A percentile compares a stretch with the other conserved stretches of the same genome.
Conservation (phyloP, 2,113 vertebrate genomes). For the Caranx ignobilis region DNA sequence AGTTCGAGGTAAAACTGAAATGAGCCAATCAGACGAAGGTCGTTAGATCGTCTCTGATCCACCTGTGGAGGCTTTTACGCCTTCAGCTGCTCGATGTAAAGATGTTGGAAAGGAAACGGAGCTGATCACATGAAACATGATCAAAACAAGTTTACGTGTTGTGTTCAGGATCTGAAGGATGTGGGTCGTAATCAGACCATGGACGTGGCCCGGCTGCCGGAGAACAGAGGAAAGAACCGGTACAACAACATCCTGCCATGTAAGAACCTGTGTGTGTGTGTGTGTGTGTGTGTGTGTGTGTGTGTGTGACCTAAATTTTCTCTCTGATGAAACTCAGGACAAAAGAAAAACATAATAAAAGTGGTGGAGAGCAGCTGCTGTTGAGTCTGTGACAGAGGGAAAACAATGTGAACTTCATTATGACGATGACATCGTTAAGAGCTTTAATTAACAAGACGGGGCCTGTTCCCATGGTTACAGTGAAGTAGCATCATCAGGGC, state of each 20-base stretch:
- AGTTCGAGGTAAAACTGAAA: conserved; percentile 90
- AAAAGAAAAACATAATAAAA: not conserved
- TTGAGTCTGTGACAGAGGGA: not conserved
- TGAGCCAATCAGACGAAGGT: no score
- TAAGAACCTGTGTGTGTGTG: conserved; percentile 78
- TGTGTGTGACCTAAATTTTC: not conserved
- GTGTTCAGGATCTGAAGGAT: conserved; percentile 92
- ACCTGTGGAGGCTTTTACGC: no score
- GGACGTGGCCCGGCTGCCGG: conserved; percentile 92
- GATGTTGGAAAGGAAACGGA: no score
- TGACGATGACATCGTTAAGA: not conserved
- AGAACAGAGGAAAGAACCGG: conserved; percentile 97
- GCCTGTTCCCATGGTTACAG: conserved; percentile 39
- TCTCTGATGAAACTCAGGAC: not conserved
- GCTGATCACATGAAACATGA: no score
- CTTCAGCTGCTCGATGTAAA: no score
- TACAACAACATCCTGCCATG: conserved; percentile 99
- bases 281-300: not conserved
- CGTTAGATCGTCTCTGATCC: no score
- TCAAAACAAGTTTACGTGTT: no score
- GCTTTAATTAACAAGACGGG: conserved; percentile 30
- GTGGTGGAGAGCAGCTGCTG: not conserved
- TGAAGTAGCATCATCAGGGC: not conserved
- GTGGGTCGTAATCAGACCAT: conserved; percentile 92
- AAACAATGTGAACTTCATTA: not conserved